phyloP scores from a whole-genome alignment of 2,888 invertebrate species.

The Drosophila dives region DNA sequence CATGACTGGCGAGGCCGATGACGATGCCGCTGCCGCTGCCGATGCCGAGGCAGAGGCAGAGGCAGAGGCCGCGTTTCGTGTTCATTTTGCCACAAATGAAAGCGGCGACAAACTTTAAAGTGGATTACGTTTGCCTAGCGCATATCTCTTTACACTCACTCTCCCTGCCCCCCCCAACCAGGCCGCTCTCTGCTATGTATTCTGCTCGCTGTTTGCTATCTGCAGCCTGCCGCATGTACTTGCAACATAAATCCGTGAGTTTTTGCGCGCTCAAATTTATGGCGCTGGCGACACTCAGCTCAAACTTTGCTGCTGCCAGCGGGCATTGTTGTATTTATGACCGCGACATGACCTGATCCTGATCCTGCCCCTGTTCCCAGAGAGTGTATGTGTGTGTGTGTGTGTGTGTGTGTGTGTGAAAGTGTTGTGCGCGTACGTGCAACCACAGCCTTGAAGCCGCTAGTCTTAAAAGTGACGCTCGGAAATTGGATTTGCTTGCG shows the following conservation, averaged over 20 bases:
- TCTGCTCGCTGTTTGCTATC: slow-evolving; percentile 51
- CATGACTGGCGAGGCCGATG: slow-evolving; percentile 42
- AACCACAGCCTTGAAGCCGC: slow-evolving; percentile 61
- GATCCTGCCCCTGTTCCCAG: slow-evolving; percentile 20
- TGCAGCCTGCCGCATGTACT: slow-evolving; percentile 64
- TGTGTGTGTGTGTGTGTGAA: slow-evolving; percentile 40
- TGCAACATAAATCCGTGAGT: slow-evolving; percentile 82
- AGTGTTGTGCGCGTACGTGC: slow-evolving; percentile 77
- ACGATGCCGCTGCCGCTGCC: slow-evolving; percentile 36
- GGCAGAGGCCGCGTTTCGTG: slow-evolving; percentile 67
- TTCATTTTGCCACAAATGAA: slow-evolving; percentile 65
- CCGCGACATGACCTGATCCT: slow-evolving; percentile 82
- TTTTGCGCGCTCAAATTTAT: slow-evolving; percentile 76
- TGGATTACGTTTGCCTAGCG: slow-evolving; percentile 76
- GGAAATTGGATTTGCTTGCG: slow-evolving; percentile 76
- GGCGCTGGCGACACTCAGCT: slow-evolving; percentile 76
- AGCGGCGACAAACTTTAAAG: slow-evolving; percentile 79
- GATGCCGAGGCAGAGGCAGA: slow-evolving; percentile 11
- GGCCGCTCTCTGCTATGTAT: slow-evolving; percentile 20
- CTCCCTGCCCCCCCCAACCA: not conserved
- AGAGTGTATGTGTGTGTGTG: slow-evolving; percentile 24
- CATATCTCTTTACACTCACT: slow-evolving; percentile 21
- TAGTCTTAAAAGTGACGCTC: slow-evolving; percentile 59
- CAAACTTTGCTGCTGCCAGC: slow-evolving; percentile 66
- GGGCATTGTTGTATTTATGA: slow-evolving; percentile 81